Base-by-base conservation (phyloP, 2,113 vertebrate species). In the Scortum barcoo region DNA sequence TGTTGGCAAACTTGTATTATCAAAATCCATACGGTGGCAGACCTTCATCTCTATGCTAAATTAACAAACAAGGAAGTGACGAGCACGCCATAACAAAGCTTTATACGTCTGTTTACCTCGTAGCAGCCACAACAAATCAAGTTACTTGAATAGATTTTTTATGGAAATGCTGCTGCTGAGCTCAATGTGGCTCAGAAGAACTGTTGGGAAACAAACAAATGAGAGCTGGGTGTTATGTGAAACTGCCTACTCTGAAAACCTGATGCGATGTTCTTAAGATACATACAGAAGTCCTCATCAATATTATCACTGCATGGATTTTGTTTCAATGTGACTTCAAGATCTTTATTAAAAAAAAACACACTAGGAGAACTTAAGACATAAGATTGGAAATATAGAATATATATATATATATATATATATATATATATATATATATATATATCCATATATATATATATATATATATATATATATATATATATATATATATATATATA, bases 81-180 rank as follows among this genome's bases (percentile, higher is more conserved):
- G 22, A 26, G 26, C 40, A 28, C 22, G 22, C 22, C 40, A 7
- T 33, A 24, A 44, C 50, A 56, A 30, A 72, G 7, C 40, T 44
- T 44, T 54, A 36, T 24, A 28, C 36, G 3, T 48, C 12, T 13
- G 24, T 24, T 44, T 46, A 62, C 44, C 33, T 53, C n/a, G 46
- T 22, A 62, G 57, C 33, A 42, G 46, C 44, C n/a, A 11, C 66
- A 48, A 51, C 28, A 61, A 33, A 61, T 40, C n/a, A 13, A 14
- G 44, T 26, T 3, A 44, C 42, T 44, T 16, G 42, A 42, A 44
- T 36, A 61, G 57, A 33, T 33, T 58, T 33, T 60, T 28, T 33
- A 44, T n/a, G 22, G 40, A 73, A 24, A 74, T 26, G 16, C 24
- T 68, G 26, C 63, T 70, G 30, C 20, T 26, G 66, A 70, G 54